Percentiles rank a stretch among this genome's conserved stretches.
phyloP scores from a whole-genome alignment of 2,113 vertebrate genomes.

The Zapornia atra region DNA sequence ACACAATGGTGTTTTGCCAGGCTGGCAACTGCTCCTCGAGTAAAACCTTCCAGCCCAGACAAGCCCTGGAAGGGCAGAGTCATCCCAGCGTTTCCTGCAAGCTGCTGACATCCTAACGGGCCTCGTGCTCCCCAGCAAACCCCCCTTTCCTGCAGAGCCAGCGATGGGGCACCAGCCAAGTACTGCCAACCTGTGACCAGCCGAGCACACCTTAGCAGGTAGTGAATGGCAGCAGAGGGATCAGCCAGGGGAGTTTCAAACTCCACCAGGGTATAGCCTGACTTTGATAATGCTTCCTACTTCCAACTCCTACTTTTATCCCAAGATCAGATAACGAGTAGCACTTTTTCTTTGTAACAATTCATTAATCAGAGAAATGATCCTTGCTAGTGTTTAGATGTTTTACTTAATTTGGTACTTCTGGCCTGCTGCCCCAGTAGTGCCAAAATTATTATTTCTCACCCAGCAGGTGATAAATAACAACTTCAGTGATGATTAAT shows the following conservation, averaged over 20 bases:
- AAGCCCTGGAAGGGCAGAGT: neutral
- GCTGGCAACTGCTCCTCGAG: neutral
- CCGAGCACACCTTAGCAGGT: neutral
- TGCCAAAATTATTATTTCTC: constrained; percentile 92
- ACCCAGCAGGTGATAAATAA: constrained; percentile 89
- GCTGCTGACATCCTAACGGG: neutral
- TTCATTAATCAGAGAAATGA: constrained; percentile 91
- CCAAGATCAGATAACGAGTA: constrained; percentile 81
- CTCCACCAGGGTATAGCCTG: constrained; percentile 12
- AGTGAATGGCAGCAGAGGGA: neutral
- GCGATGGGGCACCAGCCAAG: neutral
- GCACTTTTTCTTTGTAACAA: constrained; percentile 80
- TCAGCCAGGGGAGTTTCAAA: constrained; percentile 26
- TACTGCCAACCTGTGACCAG: neutral
- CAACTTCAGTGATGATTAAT: constrained; percentile 87
- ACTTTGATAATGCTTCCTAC: constrained; percentile 48
- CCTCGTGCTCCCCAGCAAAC: neutral
- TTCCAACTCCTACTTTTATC: constrained; percentile 73
- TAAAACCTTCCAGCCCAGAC: constrained; percentile 22
- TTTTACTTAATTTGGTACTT: constrained; percentile 93
- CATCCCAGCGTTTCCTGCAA: neutral
- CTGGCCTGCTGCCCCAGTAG: constrained; percentile 87
- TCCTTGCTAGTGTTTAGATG: constrained; percentile 86
- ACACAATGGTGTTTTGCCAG: neutral
- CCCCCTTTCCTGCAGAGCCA: neutral